A percentile compares a stretch with the other conserved stretches of the same genome.
Conservation (phyloP, 2,888 invertebrate species). For the Drosophila emarginata region DNA sequence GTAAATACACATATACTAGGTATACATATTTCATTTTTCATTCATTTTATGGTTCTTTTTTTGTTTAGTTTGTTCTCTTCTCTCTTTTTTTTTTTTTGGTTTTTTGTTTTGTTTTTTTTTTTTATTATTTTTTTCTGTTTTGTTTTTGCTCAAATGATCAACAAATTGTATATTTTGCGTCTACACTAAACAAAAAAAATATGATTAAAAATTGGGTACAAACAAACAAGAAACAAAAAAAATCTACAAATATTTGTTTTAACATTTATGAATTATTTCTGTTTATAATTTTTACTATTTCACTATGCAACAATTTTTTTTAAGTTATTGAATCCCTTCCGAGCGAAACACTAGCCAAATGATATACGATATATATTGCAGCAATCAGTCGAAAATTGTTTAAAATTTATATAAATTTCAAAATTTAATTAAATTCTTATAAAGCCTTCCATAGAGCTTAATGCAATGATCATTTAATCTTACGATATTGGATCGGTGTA, state of each 20-base stretch:
- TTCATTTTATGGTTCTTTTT: background rate
- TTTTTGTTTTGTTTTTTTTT: background rate
- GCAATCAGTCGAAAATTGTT: too few species aligned
- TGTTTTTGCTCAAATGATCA: conserved; percentile 23
- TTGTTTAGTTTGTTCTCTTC: background rate
- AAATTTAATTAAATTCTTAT: too few species aligned
- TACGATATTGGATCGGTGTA: too few species aligned
- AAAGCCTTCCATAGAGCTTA: too few species aligned
- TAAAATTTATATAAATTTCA: too few species aligned
- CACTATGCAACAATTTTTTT: background rate
- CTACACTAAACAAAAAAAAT: conserved; percentile 25
- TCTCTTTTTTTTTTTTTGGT: background rate
- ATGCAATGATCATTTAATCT: too few species aligned
- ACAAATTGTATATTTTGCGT: conserved; percentile 47
- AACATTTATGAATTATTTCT: conserved; percentile 5
- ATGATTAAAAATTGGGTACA: conserved; percentile 25
- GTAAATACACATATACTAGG: conserved; percentile 13
- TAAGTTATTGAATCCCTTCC: background rate
- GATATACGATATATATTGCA: too few species aligned
- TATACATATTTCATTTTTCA: conserved; percentile 3
- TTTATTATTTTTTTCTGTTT: conserved; percentile 9
- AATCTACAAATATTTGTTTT: conserved; percentile 17
- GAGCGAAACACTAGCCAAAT: background rate
- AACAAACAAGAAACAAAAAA: conserved; percentile 15
- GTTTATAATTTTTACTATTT: background rate